phyloP scores from a whole-genome alignment of 2,888 invertebrate genomes.

The Hydropsyche betteni region DNA sequence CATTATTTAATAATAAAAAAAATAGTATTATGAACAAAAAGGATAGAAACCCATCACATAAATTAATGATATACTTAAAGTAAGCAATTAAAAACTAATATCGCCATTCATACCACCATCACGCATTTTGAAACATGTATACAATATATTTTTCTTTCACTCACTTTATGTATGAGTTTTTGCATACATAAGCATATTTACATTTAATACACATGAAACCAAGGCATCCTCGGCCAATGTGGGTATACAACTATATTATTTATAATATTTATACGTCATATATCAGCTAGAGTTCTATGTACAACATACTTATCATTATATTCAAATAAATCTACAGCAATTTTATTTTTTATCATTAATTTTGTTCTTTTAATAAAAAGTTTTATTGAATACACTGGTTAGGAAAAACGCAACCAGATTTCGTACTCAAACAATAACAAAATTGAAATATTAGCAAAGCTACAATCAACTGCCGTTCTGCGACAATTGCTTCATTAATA shows the following conservation, averaged over 20 bases:
- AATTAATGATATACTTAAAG: constrained; percentile 13
- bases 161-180: not conserved
- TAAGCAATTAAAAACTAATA: constrained; percentile 9
- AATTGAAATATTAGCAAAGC: not conserved
- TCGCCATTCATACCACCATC: not conserved
- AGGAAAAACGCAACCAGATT: not conserved
- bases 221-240: not conserved
- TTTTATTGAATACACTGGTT: constrained; percentile 3
- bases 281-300: constrained; percentile 40
- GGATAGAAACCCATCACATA: constrained; percentile 14
- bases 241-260: constrained; percentile 10
- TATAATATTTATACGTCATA: constrained; percentile 43
- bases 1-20: constrained; percentile 23
- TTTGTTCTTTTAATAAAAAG: constrained; percentile 20
- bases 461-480: not conserved
- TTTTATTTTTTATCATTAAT: constrained; percentile 7
- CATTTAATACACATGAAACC: constrained; percentile 1
- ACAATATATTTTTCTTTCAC: not conserved
- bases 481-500: constrained; percentile 3
- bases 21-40: constrained; percentile 14
- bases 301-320: constrained; percentile 38
- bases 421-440: constrained; percentile 24
- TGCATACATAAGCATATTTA: constrained; percentile 24
- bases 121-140: constrained; percentile 17
- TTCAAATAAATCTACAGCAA: constrained; percentile 23